Conservation (phyloP, 92 coral and sea anemone species). For the Zoanthus gigantus region DNA sequence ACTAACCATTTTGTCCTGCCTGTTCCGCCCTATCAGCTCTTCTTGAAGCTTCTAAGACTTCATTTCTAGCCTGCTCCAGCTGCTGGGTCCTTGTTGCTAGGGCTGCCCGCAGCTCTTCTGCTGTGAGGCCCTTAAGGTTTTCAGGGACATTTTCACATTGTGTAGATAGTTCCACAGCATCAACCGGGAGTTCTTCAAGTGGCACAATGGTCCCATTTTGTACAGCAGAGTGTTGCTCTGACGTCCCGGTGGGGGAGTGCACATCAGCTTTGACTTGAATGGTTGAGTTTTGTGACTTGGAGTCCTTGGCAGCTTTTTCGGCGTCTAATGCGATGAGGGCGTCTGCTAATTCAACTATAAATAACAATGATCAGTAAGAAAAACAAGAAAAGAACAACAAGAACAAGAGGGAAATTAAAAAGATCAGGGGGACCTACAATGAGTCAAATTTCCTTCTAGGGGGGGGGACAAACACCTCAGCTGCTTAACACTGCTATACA, state of each 20-base stretch:
- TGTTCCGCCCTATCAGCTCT: slow-evolving; percentile 30
- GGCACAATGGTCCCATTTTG: slow-evolving; percentile 38
- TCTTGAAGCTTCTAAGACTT: slow-evolving; percentile 21
- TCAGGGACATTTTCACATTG: slow-evolving; percentile 26
- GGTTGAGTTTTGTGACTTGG: slow-evolving; percentile 27
- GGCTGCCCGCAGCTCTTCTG: slow-evolving; percentile 32
- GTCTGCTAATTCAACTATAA: slow-evolving; percentile 84
- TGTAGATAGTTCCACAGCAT: slow-evolving; percentile 16
- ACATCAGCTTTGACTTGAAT: slow-evolving; percentile 72
- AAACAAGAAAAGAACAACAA: neutral
- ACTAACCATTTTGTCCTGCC: slow-evolving; percentile 17
- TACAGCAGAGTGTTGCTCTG: slow-evolving; percentile 8
- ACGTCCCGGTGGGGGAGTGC: slow-evolving; percentile 48
- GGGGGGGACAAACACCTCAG: too few relatives aligned
- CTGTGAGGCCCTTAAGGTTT: slow-evolving; percentile 36
- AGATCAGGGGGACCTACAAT: too few relatives aligned
- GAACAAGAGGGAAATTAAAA: neutral
- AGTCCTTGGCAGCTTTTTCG: slow-evolving; percentile 55
- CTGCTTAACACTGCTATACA: too few relatives aligned
- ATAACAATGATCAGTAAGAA: neutral
- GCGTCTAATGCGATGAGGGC: slow-evolving; percentile 82
- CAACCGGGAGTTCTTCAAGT: slow-evolving; percentile 33
- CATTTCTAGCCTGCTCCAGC: slow-evolving; percentile 32
- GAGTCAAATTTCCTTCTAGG: too few relatives aligned
- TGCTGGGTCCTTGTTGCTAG: slow-evolving; percentile 34